These are phyloP conservation scores for Shargacucullia verbasci DNA, from an alignment of 2,888 invertebrate species.

Conservation along the genomic window DNA sequence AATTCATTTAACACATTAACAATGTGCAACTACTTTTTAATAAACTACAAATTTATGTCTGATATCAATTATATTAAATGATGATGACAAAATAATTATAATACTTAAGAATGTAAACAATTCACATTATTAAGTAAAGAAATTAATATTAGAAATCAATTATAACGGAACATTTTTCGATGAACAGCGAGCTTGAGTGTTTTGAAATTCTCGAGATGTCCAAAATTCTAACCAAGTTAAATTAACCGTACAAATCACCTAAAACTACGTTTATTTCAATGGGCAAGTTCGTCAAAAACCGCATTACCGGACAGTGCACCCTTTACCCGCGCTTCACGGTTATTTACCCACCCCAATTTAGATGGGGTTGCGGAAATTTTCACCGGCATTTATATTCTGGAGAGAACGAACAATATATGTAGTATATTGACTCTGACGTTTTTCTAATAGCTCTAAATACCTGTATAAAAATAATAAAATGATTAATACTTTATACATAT, in stretches of 20 bases:
- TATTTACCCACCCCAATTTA: conserved; percentile 52
- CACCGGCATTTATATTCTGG: conserved; percentile 46
- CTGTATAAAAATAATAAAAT: no score
- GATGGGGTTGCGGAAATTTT: conserved; percentile 39
- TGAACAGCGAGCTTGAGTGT: neutral
- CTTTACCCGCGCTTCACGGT: conserved; percentile 53
- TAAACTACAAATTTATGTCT: no score
- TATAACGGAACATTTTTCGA: no score
- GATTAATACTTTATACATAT: no score
- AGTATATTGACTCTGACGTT: conserved; percentile 24
- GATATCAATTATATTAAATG: no score
- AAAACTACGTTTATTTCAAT: conserved; percentile 34
- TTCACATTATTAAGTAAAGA: no score
- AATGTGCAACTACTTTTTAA: no score
- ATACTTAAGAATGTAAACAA: no score
- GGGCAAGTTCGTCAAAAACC: conserved; percentile 42
- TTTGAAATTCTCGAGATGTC: neutral
- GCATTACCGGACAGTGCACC: conserved; percentile 48
- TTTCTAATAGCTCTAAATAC: no score
- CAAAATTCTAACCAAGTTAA: conserved; percentile 22
- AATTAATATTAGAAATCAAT: no score
- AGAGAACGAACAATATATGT: conserved; percentile 35
- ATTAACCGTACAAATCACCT: conserved; percentile 25
- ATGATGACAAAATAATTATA: no score
- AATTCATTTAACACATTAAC: no score